These are phyloP conservation scores for Alsophila aescularia DNA, from an alignment of 2,888 invertebrate species.

Conservation along the genomic window DNA sequence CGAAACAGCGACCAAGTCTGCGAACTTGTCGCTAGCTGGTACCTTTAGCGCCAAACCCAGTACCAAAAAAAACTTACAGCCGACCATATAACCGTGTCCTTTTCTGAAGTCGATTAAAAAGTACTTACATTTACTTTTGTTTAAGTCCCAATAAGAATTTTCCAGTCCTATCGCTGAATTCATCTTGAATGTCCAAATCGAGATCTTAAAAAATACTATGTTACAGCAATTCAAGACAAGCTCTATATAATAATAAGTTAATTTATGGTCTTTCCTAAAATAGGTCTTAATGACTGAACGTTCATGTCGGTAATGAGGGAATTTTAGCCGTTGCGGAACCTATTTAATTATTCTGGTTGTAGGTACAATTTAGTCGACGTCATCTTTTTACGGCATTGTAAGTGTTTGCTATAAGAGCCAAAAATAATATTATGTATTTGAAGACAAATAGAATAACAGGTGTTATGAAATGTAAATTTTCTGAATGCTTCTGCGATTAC, in stretches of 20 bases:
- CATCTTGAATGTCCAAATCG: slow-evolving; percentile 42
- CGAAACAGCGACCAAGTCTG: too few relatives aligned
- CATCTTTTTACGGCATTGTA: background rate
- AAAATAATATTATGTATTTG: too few relatives aligned
- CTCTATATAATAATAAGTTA: background rate
- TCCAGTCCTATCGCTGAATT: slow-evolving; percentile 48
- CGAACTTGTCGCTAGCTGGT: too few relatives aligned
- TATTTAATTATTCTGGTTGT: background rate
- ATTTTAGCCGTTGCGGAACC: background rate
- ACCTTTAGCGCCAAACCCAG: too few relatives aligned
- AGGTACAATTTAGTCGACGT: too few relatives aligned
- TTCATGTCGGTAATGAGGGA: slow-evolving; percentile 6
- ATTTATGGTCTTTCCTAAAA: background rate
- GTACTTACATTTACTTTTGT: slow-evolving; percentile 63
- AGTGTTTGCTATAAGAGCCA: too few relatives aligned
- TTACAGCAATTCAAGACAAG: background rate
- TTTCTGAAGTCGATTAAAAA: too few relatives aligned
- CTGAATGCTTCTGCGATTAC: too few relatives aligned
- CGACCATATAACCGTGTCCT: too few relatives aligned
- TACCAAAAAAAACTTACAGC: too few relatives aligned
- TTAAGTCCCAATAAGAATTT: slow-evolving; percentile 58
- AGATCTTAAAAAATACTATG: background rate
- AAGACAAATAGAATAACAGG: too few relatives aligned
- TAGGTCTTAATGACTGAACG: slow-evolving; percentile 8
- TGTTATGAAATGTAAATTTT: too few relatives aligned